Base-by-base conservation (phyloP, 2,888 invertebrate genomes). In the Caenorhabditis zanzibari region DNA sequence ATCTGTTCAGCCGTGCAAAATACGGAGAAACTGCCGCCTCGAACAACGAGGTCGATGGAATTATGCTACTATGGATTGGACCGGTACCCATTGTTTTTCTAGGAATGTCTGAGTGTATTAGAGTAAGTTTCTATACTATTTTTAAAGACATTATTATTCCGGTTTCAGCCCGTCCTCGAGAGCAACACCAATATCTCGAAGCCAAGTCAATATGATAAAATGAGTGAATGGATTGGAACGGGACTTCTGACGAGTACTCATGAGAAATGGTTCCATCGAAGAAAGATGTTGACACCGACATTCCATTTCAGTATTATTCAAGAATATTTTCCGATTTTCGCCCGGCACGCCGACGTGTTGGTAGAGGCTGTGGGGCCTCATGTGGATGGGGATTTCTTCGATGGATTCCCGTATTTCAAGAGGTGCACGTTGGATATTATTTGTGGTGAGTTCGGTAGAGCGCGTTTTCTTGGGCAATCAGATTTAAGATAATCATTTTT, bases 231-330 rank as follows among this genome's bases (percentile, higher is more conserved):
- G 94, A 92, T 94, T 5, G 93, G 93, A 16, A 93, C 93, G 24
- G 94, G 94, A 9, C 91, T 94, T 3, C 90, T 94, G 6, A 93
- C 93, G 35, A 93, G 93, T 88, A 92, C 93, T 35, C 93, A 93
- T 14, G 88, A 90, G 12, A 93, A 93, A 89, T 94, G 94, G 94
- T 92, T 92, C 44, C 83, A 84, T 1, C 89, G 93, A 41, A 88
- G 94, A 19, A 93, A 93, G 85, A 90, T 94, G 88, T 89, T 94
- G 59, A 94, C 94, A 1, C 94, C 94, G 16, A 93, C 94, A 3
- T 94, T 94, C 87, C 94, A 94, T 88, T 94, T 94, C 89, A 92
- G 92, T 72, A 93, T 94, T 69, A 91, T 94, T 56, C 90, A 93
- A 59, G 93, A 93, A 79, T 94, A 94, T 86, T 84, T 93, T 22